Conservation (phyloP, 2,888 invertebrate species). For the Drosophila paramelanica region DNA sequence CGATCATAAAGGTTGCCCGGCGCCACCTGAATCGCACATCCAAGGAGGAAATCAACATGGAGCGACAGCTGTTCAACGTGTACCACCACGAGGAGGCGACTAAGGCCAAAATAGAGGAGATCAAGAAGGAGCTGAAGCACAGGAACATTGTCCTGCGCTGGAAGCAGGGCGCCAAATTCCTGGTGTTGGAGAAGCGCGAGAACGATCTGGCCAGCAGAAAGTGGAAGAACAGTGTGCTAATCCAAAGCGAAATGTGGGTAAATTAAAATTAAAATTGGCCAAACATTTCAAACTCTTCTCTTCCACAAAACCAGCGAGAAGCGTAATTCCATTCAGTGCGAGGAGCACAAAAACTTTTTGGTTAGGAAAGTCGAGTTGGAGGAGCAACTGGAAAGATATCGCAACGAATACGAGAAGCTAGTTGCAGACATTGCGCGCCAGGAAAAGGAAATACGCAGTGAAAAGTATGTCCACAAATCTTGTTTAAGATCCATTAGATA, state of each 20-base stretch:
- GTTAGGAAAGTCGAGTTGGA: conserved; percentile 73
- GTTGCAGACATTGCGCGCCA: conserved; percentile 63
- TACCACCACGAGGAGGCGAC: conserved; percentile 51
- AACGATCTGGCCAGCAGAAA: conserved; percentile 59
- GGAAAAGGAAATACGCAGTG: conserved; percentile 77
- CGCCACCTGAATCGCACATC: conserved; percentile 57
- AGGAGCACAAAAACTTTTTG: conserved; percentile 1
- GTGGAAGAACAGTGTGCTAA: conserved; percentile 66
- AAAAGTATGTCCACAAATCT: conserved; percentile 72
- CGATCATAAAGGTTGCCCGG: conserved; percentile 39
- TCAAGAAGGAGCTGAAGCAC: conserved; percentile 18
- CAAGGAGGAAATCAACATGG: conserved; percentile 56
- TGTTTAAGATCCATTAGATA: too few relatives aligned
- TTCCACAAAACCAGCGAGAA: conserved; percentile 57
- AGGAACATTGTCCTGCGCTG: conserved; percentile 48
- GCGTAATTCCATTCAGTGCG: conserved; percentile 69
- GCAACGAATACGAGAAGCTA: conserved; percentile 61
- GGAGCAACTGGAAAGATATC: conserved; percentile 66
- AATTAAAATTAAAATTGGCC: too few relatives aligned
- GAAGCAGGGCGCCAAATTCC: conserved; percentile 47
- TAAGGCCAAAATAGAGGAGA: conserved; percentile 15
- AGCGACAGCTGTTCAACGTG: conserved; percentile 54
- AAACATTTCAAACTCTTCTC: too few relatives aligned
- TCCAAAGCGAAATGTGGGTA: conserved; percentile 66
- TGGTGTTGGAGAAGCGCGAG: conserved; percentile 55